Evolutionary conservation across 2,113 vertebrate genomes (phyloP).

Genomic region (Alouatta palliata): DNA sequence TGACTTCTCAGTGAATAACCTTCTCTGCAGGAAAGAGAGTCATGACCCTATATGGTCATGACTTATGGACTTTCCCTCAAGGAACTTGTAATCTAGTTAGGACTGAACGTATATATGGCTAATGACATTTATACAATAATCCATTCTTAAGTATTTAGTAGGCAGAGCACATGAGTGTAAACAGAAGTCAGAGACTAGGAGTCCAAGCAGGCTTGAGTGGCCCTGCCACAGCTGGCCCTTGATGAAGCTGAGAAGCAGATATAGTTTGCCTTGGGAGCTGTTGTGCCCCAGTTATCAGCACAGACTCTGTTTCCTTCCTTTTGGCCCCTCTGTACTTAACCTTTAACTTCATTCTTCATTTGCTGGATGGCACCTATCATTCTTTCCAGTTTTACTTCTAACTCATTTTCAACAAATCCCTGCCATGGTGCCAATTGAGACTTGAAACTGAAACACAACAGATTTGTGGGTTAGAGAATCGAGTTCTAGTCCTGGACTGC

Average conservation of each 20-base stretch:
- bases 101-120: neutral
- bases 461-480: neutral
- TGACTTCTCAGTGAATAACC: neutral
- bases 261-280: neutral
- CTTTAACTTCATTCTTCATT: neutral
- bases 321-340: neutral
- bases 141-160: neutral
- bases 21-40: neutral
- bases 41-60: neutral
- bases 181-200: neutral
- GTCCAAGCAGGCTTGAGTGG: neutral
- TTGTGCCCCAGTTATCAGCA: neutral
- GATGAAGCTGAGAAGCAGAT: neutral
- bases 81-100: neutral
- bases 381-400: neutral
- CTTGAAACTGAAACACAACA: neutral
- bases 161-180: neutral
- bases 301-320: neutral
- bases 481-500: neutral
- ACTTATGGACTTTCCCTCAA: slow-evolving; percentile 15
- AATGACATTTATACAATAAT: slow-evolving; percentile 10
- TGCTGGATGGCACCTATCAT: neutral
- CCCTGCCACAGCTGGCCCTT: neutral
- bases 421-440: neutral
- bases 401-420: neutral